These are phyloP conservation scores for Calliopsis andreniformis DNA, from an alignment of 1,140 invertebrate genomes.

Conservation along the genomic window DNA sequence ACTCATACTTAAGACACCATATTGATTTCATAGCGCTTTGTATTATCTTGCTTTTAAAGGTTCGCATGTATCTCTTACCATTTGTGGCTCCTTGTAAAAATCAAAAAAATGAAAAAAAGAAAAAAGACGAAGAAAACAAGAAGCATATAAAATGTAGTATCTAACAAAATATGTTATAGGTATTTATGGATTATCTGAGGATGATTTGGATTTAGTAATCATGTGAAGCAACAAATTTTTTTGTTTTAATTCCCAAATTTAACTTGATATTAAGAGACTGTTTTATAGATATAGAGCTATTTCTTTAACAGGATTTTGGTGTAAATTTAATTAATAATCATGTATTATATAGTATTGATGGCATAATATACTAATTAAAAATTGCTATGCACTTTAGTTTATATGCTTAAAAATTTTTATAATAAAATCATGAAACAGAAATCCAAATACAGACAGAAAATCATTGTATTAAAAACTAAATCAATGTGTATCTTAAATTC, in stretches of 20 bases:
- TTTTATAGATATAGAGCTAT: slow-evolving; percentile 46
- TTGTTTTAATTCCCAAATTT: slow-evolving; percentile 31
- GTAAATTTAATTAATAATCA: slow-evolving; percentile 22
- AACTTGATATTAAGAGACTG: slow-evolving; percentile 43
- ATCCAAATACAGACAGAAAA: slow-evolving; percentile 40
- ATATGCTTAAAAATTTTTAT: slow-evolving; percentile 33
- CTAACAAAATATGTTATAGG: slow-evolving; percentile 11
- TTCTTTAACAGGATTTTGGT: slow-evolving; percentile 32
- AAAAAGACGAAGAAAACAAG: neutral
- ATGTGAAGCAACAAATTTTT: slow-evolving; percentile 29
- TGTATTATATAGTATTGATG: slow-evolving; percentile 13
- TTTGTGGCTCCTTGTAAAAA: slow-evolving; percentile 21
- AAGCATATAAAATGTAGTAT: slow-evolving; percentile 25
- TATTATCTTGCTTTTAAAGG: slow-evolving; percentile 36
- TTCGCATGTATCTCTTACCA: slow-evolving; percentile 9
- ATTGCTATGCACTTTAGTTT: slow-evolving; percentile 14
- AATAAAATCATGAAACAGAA: slow-evolving; percentile 37
- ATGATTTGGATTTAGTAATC: slow-evolving; percentile 23
- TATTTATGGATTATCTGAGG: slow-evolving; percentile 32
- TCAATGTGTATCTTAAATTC: slow-evolving; percentile 45
- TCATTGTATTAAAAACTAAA: slow-evolving; percentile 50
- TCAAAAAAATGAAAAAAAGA: slow-evolving; percentile 5
- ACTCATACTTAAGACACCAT: slow-evolving; percentile 42
- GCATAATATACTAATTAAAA: slow-evolving; percentile 10
- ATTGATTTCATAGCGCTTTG: slow-evolving; percentile 38